Evolutionary conservation across 64 coral and sea anemone genomes (phyloP).

Genomic region (Porites australiensis): DNA sequence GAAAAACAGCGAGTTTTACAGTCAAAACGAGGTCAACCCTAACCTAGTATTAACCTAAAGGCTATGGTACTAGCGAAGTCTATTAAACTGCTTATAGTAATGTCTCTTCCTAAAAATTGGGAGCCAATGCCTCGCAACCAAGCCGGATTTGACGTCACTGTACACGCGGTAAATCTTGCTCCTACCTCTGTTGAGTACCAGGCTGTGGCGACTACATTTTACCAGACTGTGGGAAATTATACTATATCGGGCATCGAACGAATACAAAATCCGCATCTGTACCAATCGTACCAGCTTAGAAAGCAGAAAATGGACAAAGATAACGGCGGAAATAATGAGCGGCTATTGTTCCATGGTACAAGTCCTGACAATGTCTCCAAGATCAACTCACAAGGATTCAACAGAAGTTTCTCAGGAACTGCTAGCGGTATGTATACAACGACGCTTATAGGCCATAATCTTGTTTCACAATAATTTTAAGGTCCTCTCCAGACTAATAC

Average conservation of each 20-base stretch:
- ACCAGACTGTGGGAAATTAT: not conserved
- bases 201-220: not conserved
- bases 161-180: not conserved
- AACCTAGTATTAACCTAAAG: no score
- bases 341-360: slow-evolving; percentile 57
- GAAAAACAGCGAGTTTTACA: no score
- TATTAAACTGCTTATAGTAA: not conserved
- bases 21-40: no score
- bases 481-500: no score
- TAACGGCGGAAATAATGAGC: slow-evolving; percentile 45
- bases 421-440: not conserved
- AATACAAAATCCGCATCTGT: slow-evolving; percentile 66
- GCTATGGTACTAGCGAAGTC: no score
- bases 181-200: slow-evolving; percentile 13
- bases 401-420: slow-evolving; percentile 58
- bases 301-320: slow-evolving; percentile 68
- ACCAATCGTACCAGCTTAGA: slow-evolving; percentile 18
- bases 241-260: slow-evolving; percentile 22
- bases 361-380: not conserved
- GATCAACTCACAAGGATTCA: slow-evolving; percentile 45
- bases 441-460: no score
- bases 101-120: slow-evolving; percentile 37
- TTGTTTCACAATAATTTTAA: no score
- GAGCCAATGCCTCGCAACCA: slow-evolving; percentile 31
- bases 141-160: slow-evolving; percentile 19